These are phyloP conservation scores for Drosophila gaucha DNA, from an alignment of 2,888 invertebrate species.

Conservation along the genomic window DNA sequence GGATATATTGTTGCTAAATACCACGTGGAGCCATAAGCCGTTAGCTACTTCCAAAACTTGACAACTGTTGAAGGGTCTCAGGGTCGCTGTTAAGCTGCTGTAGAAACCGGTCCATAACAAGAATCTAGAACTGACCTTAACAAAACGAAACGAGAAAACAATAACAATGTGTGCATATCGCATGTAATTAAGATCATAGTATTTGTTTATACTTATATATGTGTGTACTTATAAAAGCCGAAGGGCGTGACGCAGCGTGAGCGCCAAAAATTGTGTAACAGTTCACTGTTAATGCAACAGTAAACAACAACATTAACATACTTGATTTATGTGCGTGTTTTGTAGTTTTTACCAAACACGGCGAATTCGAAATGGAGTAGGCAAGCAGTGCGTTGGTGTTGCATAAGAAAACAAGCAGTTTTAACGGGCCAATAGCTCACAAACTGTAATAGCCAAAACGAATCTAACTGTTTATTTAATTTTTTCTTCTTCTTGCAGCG, in stretches of 20 bases:
- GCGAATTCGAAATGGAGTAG: slow-evolving; percentile 8
- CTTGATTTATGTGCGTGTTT: slow-evolving; percentile 29
- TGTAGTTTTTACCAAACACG: slow-evolving; percentile 2
- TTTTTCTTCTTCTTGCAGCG: slow-evolving; percentile 35
- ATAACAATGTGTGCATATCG: slow-evolving; percentile 7
- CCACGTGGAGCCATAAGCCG: slow-evolving; percentile 33
- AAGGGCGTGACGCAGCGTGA: slow-evolving; percentile 38
- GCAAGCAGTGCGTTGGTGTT: slow-evolving; percentile 42
- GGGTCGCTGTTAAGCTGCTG: slow-evolving; percentile 19
- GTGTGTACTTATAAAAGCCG: neutral
- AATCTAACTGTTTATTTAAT: slow-evolving; percentile 6
- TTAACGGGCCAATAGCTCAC: neutral
- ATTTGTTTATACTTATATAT: slow-evolving; percentile 13
- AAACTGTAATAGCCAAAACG: slow-evolving; percentile 22
- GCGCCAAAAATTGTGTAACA: slow-evolving; percentile 34
- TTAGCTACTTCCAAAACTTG: slow-evolving; percentile 25
- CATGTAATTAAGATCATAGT: slow-evolving; percentile 11
- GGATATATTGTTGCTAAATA: slow-evolving; percentile 10
- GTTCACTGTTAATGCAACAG: slow-evolving; percentile 26
- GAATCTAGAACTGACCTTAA: slow-evolving; percentile 56
- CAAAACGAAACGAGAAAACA: slow-evolving; percentile 4
- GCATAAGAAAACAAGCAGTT: slow-evolving; percentile 28
- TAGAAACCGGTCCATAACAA: slow-evolving; percentile 41
- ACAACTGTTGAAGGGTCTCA: slow-evolving; percentile 6
- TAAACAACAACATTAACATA: slow-evolving; percentile 28